Evolutionary conservation across 2,797 vertebrate species (phyloP).

Genomic region (Aphelocoma californica): DNA sequence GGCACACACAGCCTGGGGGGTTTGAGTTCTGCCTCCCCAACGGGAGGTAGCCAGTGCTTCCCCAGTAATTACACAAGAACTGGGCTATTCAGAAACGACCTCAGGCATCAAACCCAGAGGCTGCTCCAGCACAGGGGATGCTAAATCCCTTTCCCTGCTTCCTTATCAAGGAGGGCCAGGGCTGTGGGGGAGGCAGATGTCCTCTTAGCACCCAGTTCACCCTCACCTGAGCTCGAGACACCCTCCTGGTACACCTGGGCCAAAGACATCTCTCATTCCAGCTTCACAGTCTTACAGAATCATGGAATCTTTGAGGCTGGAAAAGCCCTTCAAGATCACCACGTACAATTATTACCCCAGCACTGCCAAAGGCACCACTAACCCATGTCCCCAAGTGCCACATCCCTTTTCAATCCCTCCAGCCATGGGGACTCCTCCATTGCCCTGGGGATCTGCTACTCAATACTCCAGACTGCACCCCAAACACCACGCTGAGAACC

Average conservation of each 20-base stretch:
- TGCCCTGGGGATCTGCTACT: neutral
- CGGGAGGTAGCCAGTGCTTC: accelerated
- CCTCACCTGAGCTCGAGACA: neutral
- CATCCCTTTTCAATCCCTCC: neutral
- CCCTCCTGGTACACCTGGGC: neutral
- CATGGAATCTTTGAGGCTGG: neutral
- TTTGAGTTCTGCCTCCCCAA: accelerated
- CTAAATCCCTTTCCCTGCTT: neutral
- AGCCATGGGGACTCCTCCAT: accelerated
- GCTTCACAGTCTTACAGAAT: accelerated
- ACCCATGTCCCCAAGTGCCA: neutral
- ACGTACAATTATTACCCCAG: neutral
- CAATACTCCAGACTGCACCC: no score
- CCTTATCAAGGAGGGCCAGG: neutral
- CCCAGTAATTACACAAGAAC: accelerated
- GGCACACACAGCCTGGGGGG: neutral
- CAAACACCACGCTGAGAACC: neutral
- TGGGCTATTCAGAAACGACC: accelerated
- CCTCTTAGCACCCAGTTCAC: neutral
- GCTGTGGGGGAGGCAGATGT: accelerated
- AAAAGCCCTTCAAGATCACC: neutral
- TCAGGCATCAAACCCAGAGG: neutral
- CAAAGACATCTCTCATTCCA: no score
- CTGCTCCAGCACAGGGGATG: neutral
- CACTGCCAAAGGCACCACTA: neutral